Evolutionary conservation across 2,113 vertebrate genomes (phyloP).

Genomic region (Physeter macrocephalus): DNA sequence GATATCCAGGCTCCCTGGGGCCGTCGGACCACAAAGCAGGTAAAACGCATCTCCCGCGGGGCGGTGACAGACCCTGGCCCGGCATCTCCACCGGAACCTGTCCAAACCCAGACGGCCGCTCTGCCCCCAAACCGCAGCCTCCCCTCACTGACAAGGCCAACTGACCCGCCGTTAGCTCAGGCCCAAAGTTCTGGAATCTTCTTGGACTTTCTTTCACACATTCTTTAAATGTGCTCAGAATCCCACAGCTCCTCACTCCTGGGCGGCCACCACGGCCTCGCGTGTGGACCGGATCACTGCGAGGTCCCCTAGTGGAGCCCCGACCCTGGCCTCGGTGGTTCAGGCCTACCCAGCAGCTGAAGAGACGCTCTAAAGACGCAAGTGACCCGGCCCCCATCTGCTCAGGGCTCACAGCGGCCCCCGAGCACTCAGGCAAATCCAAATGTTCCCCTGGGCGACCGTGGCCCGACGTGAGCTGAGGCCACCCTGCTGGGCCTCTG

Average conservation of each 20-base stretch:
- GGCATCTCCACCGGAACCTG: neutral
- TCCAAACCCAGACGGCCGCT: neutral
- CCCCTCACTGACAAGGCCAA: neutral
- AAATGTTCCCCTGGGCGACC: neutral
- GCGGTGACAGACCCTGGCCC: fast-evolving
- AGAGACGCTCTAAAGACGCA: fast-evolving
- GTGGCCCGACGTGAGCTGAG: fast-evolving
- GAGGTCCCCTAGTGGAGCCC: neutral
- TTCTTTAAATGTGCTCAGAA: fast-evolving
- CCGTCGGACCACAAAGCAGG: neutral
- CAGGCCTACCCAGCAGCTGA: neutral
- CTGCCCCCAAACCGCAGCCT: fast-evolving
- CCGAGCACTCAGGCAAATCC: fast-evolving
- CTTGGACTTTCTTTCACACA: fast-evolving
- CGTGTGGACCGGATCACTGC: fast-evolving
- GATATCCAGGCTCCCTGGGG: neutral
- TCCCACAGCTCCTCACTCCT: neutral
- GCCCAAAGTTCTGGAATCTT: neutral
- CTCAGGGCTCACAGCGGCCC: neutral
- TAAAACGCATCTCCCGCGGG: fast-evolving
- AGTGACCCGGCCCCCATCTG: neutral
- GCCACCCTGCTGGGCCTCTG: neutral
- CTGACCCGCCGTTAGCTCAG: fast-evolving
- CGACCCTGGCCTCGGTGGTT: neutral
- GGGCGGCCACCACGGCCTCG: fast-evolving